Evolutionary conservation across 2,888 invertebrate species (phyloP), one percentile per base, ranked within the genome.

Genomic region (Drosophila phalerata): DNA sequence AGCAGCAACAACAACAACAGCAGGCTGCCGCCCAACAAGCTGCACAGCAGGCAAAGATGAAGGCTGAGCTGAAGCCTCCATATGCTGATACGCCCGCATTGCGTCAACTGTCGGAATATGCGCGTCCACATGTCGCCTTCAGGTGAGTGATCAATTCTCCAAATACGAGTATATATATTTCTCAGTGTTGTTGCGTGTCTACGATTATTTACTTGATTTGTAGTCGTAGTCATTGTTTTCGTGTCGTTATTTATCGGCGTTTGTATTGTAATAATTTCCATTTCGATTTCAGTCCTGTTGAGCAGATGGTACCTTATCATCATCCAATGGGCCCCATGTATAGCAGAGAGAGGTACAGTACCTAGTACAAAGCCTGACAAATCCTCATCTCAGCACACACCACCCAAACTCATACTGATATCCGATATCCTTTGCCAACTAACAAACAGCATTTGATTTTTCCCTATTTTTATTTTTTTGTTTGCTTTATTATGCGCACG

Each of bases 71-170:
- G 6, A 97, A 97, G 91, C 97, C 97, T 1, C 97, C 97, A 0
- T 98, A 97, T 91, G 96, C 96, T 2, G 98, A 98, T 91, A 98
- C 98, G 0, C 98, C 98, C 0, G 98, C 98, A 2, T 93, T 99
- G 69, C 94, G 98, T 40, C 98, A 98, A 92, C 93, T 99, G 85
- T 95, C 96, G 0, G 98, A 98, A 91, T 98, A 98, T 92, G 98
- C 98, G 8, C 94, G 98, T 78, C 98, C 98, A 0, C 98, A 98
- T 92, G 97, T 97, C 52, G 97, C 97, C 10, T 97, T 97, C 94
- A 94, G 98, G 93, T 93, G 63, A 77, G 89, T 68, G 28, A 51
- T 42, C 19, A 30, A 8, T 32, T n/a, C 19, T 28, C 5, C 4
- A 15, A 10, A 28, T 15, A 13, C 2, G 30, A 28, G 28, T 22